These are phyloP conservation scores for Huso huso DNA, from an alignment of 2,797 vertebrate genomes.

Conservation along the genomic window DNA sequence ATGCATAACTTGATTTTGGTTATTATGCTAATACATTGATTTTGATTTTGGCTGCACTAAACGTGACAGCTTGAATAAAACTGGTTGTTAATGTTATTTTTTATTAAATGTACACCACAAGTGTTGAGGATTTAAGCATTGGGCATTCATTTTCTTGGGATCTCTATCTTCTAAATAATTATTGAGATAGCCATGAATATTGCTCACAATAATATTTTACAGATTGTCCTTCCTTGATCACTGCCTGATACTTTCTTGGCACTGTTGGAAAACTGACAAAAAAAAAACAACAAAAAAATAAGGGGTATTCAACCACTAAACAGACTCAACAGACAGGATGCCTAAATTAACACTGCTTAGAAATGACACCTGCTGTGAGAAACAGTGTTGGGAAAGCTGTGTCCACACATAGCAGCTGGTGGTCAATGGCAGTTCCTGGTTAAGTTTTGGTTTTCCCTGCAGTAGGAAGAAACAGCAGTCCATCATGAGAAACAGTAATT, in stretches of 20 bases:
- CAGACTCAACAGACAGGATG: conserved; percentile 25
- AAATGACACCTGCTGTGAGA: conserved; percentile 39
- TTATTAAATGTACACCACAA: too few species aligned
- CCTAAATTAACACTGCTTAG: conserved; percentile 35
- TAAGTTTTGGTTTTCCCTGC: too few species aligned
- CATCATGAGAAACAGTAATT: too few species aligned
- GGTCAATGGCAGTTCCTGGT: conserved; percentile 32
- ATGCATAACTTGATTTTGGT: not conserved
- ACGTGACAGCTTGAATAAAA: too few species aligned
- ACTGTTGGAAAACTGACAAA: conserved; percentile 31
- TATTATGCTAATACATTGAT: not conserved
- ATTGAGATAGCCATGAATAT: not conserved
- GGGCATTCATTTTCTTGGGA: too few species aligned
- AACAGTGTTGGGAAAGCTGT: conserved; percentile 30
- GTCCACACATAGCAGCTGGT: conserved; percentile 41
- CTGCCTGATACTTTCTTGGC: not conserved
- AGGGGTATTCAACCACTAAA: not conserved
- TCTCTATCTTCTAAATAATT: too few species aligned
- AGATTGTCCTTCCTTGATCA: conserved; percentile 10
- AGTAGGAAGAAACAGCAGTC: too few species aligned
- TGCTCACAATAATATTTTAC: conserved; percentile 3
- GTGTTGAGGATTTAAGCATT: too few species aligned
- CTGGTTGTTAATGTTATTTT: too few species aligned
- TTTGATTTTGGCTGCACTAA: not conserved
- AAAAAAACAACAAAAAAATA: conserved; percentile 10